phyloP scores from a whole-genome alignment of 2,888 invertebrate genomes.

The Philhelius pedissequus region DNA sequence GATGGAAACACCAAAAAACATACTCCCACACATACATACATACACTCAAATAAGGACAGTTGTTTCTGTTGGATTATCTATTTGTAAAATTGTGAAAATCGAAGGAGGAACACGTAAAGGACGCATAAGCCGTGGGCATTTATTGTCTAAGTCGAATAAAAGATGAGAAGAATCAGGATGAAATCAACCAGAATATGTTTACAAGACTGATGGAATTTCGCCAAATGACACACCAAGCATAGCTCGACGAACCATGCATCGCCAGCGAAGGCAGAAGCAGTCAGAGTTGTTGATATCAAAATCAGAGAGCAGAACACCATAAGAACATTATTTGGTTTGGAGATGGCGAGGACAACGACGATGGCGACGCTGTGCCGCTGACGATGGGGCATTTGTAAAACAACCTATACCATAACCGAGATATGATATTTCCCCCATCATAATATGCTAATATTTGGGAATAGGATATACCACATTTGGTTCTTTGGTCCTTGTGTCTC shows the following conservation, averaged over 20 bases:
- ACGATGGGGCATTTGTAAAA: background rate
- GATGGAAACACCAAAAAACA: background rate
- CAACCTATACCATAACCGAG: slow-evolving; percentile 34
- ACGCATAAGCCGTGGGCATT: slow-evolving; percentile 11
- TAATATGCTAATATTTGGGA: slow-evolving; percentile 65
- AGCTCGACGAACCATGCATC: background rate
- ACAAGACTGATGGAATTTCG: slow-evolving; percentile 33
- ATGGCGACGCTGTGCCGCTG: background rate
- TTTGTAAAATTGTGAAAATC: slow-evolving; percentile 15
- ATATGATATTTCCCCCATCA: slow-evolving; percentile 53
- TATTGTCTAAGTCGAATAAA: slow-evolving; percentile 16
- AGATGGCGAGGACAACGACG: background rate
- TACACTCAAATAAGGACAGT: background rate
- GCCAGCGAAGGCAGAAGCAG: no score
- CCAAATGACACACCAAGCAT: slow-evolving; percentile 13
- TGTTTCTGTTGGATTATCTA: background rate
- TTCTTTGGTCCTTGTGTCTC: slow-evolving; percentile 11
- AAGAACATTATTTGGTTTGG: background rate
- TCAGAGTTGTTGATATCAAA: background rate
- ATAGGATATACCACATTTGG: slow-evolving; percentile 17
- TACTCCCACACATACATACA: background rate
- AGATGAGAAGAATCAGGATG: background rate
- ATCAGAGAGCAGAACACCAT: slow-evolving; percentile 30
- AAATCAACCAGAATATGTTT: slow-evolving; percentile 26
- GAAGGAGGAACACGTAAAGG: background rate